These are phyloP conservation scores for Cepaea hortensis DNA, from an alignment of 2,888 invertebrate species.

Conservation along the genomic window DNA sequence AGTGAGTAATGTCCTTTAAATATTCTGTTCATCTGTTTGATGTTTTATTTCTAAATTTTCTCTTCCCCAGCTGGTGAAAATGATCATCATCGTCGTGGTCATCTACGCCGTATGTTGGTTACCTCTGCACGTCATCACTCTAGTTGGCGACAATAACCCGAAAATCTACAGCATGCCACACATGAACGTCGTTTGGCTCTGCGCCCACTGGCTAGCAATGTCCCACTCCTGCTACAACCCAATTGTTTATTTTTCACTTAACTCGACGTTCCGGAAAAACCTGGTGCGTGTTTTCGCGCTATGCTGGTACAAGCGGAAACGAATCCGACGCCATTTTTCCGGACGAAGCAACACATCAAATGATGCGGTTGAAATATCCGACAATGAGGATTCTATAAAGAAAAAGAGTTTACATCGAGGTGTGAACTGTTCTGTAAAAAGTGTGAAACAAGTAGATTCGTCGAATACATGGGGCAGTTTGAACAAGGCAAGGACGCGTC, in stretches of 20 bases:
- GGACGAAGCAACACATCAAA: constrained; percentile 25
- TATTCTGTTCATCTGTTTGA: not conserved
- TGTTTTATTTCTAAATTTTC: not conserved
- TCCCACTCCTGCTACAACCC: constrained; percentile 75
- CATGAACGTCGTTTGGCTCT: constrained; percentile 70
- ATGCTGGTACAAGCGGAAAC: constrained; percentile 44
- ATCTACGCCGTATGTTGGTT: constrained; percentile 93
- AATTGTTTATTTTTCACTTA: constrained; percentile 75
- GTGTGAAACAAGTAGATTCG: not conserved
- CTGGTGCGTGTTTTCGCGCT: constrained; percentile 58
- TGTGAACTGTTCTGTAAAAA: not conserved
- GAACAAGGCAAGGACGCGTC: not conserved
- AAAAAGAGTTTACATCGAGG: not conserved
- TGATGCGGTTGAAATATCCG: constrained; percentile 23
- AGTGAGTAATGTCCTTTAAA: not conserved
- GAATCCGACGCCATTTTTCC: constrained; percentile 17
- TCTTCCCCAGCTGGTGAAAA: constrained; percentile 87
- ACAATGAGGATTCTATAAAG: constrained; percentile 26
- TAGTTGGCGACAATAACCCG: constrained; percentile 66
- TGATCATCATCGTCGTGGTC: constrained; percentile 91
- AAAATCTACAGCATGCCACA: constrained; percentile 63
- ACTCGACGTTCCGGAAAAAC: constrained; percentile 69
- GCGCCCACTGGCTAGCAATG: constrained; percentile 72
- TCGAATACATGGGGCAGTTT: not conserved
- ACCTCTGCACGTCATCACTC: constrained; percentile 80